Conservation (phyloP, 2,888 invertebrate genomes). For the Drosophila algonquin region DNA sequence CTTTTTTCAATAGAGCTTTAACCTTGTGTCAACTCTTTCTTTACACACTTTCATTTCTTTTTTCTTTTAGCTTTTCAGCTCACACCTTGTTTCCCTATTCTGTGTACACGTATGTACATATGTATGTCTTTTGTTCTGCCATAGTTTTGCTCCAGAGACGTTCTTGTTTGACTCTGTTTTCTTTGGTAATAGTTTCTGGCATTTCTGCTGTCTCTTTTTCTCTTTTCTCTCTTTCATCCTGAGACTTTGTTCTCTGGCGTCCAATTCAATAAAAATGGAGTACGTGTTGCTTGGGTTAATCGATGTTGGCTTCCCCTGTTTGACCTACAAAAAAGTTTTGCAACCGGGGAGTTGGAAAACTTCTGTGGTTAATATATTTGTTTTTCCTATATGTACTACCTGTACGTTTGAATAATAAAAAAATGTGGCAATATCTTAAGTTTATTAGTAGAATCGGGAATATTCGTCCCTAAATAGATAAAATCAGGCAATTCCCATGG, state of each 20-base stretch:
- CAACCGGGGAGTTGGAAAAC: constrained; percentile 6
- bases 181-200: constrained; percentile 61
- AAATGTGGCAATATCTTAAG: not conserved
- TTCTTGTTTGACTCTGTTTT: constrained; percentile 44
- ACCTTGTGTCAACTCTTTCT: not conserved
- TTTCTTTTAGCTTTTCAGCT: constrained; percentile 4
- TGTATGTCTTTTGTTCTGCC: constrained; percentile 5
- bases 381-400: not conserved
- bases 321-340: constrained; percentile 18
- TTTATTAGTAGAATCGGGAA: no score
- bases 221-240: not conserved
- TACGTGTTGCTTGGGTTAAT: constrained; percentile 65
- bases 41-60: not conserved
- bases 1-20: not conserved
- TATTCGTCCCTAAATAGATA: no score
- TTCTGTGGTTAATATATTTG: not conserved
- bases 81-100: not conserved
- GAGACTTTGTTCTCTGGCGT: constrained; percentile 24
- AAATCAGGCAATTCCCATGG: not conserved
- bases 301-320: constrained; percentile 28
- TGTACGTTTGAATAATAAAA: not conserved
- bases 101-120: no score
- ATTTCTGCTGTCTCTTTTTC: constrained; percentile 4
- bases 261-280: constrained; percentile 61
- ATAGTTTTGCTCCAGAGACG: constrained; percentile 35